Percentiles rank a stretch among this genome's conserved stretches.
Conservation (phyloP, 2,113 vertebrate genomes). For the Macquaria ambigua region DNA sequence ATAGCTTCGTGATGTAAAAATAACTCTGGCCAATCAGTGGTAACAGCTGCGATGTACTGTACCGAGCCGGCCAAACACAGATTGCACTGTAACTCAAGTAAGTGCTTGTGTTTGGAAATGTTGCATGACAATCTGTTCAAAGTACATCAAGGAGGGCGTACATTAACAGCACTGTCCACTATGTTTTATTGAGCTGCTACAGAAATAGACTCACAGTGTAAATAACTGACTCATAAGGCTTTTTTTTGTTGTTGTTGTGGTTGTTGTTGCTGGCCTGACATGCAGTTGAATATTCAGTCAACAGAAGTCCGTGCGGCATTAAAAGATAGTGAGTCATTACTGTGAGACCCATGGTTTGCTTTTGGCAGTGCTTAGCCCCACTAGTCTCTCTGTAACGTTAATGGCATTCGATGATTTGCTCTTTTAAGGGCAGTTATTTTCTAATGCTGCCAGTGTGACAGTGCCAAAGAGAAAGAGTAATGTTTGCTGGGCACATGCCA, state of each 20-base stretch:
- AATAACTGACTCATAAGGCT: conserved; percentile 57
- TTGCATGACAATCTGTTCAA: conserved; percentile 66
- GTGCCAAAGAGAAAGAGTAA: conserved; percentile 79
- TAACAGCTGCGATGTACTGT: conserved; percentile 76
- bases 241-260: conserved; percentile 5
- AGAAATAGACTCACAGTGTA: conserved; percentile 54
- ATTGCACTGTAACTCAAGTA: conserved; percentile 66
- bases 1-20: conserved; percentile 76
- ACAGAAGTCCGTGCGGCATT: conserved; percentile 27
- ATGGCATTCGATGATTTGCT: conserved; percentile 57
- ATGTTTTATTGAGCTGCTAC: conserved; percentile 12
- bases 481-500: conserved; percentile 70
- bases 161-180: conserved; percentile 46
- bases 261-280: conserved; percentile 19
- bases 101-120: conserved; percentile 69
- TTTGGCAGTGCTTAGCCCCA: conserved; percentile 35
- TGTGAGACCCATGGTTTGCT: conserved; percentile 39
- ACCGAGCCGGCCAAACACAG: conserved; percentile 44
- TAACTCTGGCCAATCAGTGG: conserved; percentile 75
- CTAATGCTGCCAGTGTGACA: conserved; percentile 56
- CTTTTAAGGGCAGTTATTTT: conserved; percentile 78
- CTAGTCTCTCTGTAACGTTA: conserved; percentile 27
- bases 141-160: conserved; percentile 68
- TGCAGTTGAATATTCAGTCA: conserved; percentile 22
- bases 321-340: conserved; percentile 39